Evolutionary conservation across 1,140 invertebrate species (phyloP).

Genomic region (Patella vulgata): DNA sequence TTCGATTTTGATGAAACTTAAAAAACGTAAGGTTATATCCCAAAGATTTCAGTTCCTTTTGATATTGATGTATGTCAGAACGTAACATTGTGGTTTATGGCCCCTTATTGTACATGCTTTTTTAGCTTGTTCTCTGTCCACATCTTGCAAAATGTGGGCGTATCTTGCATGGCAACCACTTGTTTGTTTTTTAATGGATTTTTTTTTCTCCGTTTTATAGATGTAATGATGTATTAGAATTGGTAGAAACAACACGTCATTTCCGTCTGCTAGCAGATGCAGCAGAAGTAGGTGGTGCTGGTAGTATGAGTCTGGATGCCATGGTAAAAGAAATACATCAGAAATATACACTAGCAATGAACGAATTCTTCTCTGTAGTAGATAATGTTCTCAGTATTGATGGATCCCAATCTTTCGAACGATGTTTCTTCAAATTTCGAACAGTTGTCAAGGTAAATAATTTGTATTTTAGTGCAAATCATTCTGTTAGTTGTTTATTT

Average conservation of each 20-base stretch:
- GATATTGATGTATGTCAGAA: no score
- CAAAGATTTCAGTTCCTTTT: no score
- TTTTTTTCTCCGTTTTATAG: slow-evolving; percentile 46
- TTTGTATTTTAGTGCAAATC: slow-evolving; percentile 4
- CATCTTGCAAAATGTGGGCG: no score
- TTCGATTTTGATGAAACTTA: no score
- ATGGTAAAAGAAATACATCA: slow-evolving; percentile 65
- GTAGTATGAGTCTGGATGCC: slow-evolving; percentile 61
- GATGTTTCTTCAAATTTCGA: slow-evolving; percentile 64
- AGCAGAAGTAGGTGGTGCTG: slow-evolving; percentile 65
- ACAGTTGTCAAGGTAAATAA: slow-evolving; percentile 62
- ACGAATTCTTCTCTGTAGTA: slow-evolving; percentile 60
- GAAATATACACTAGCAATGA: slow-evolving; percentile 59
- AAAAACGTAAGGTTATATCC: no score
- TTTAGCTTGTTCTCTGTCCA: no score
- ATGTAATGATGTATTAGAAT: slow-evolving; percentile 66
- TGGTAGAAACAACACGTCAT: slow-evolving; percentile 65
- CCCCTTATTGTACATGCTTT: no score
- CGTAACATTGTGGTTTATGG: no score
- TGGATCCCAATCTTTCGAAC: slow-evolving; percentile 62
- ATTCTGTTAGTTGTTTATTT: neutral
- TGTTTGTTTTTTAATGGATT: no score
- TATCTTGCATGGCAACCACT: no score
- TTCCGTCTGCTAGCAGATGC: slow-evolving; percentile 63
- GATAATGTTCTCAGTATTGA: slow-evolving; percentile 64